phyloP scores from a whole-genome alignment of 2,113 vertebrate species.

The Syngnathus scovelli region DNA sequence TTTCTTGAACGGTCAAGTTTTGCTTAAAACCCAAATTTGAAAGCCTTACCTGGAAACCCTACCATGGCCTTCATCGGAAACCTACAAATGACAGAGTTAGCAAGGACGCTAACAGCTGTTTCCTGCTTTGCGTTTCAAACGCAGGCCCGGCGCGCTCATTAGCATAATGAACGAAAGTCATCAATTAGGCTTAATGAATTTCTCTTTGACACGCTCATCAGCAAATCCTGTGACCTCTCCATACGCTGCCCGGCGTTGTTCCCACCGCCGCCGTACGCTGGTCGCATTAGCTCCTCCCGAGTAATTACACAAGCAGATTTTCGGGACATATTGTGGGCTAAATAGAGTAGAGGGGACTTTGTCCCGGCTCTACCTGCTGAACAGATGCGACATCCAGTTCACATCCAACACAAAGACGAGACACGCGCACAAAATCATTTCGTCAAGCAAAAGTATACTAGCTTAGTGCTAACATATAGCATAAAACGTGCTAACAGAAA shows the following conservation, averaged over 20 bases:
- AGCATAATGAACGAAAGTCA: conserved; percentile 71
- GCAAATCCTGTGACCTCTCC: conserved; percentile 53
- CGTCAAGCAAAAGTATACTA: too few species aligned
- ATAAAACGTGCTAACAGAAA: too few species aligned
- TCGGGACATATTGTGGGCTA: conserved; percentile 71
- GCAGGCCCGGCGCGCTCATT: conserved; percentile 58
- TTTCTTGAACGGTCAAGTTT: too few species aligned
- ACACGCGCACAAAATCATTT: neutral
- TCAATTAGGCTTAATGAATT: conserved; percentile 75
- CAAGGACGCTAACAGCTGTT: conserved; percentile 66
- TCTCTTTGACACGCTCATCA: conserved; percentile 60
- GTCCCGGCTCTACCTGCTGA: conserved; percentile 61
- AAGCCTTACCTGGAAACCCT: neutral
- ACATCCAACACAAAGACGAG: conserved; percentile 20
- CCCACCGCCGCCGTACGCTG: conserved; percentile 61
- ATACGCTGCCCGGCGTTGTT: conserved; percentile 64
- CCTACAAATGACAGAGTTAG: conserved; percentile 33
- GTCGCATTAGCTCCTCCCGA: conserved; percentile 67
- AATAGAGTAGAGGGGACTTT: conserved; percentile 65
- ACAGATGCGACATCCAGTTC: conserved; percentile 70
- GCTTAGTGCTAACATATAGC: too few species aligned
- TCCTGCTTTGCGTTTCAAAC: conserved; percentile 39
- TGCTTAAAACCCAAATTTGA: neutral
- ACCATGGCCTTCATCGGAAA: neutral
- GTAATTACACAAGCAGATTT: conserved; percentile 71